phyloP scores from a whole-genome alignment of 2,113 vertebrate species.

The Chascanopsetta lugubris region DNA sequence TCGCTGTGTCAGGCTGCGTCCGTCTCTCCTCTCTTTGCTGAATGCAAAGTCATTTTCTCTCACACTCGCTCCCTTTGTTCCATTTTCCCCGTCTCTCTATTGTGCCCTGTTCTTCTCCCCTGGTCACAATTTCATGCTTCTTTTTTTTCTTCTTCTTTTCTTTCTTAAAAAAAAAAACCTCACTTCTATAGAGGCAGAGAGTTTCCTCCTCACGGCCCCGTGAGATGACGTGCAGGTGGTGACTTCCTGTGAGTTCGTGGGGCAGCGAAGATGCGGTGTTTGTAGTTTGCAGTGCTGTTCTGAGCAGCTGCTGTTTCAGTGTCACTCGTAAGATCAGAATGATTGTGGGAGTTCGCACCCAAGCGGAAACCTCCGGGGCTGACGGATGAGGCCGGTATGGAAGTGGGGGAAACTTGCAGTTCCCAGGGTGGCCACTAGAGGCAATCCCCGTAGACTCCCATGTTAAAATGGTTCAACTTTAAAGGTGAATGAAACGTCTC shows the following conservation, averaged over 20 bases:
- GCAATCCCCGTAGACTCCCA: no score
- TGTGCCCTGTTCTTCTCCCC: slow-evolving; percentile 18
- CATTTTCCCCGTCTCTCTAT: slow-evolving; percentile 28
- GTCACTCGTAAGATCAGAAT: no score
- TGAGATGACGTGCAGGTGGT: slow-evolving; percentile 11
- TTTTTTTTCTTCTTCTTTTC: no score
- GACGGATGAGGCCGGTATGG: no score
- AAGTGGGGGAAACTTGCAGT: no score
- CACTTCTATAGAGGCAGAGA: slow-evolving; percentile 20
- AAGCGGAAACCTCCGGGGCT: no score
- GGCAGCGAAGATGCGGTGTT: not conserved
- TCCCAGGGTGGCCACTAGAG: no score
- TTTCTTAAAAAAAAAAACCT: no score
- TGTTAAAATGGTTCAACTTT: no score
- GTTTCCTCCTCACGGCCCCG: not conserved
- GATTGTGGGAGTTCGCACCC: no score
- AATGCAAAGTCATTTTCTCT: slow-evolving; percentile 31
- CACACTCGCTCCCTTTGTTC: slow-evolving; percentile 42
- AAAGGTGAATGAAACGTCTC: no score
- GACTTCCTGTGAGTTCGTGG: slow-evolving; percentile 19
- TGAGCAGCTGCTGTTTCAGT: no score
- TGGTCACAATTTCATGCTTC: slow-evolving; percentile 26
- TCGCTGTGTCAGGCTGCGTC: slow-evolving; percentile 49
- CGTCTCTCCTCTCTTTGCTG: slow-evolving; percentile 44
- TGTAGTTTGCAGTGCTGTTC: not conserved